A percentile compares a stretch with the other conserved stretches of the same genome.
Evolutionary conservation across 2,888 invertebrate genomes (phyloP).

Genomic region (Cantharis rustica): DNA sequence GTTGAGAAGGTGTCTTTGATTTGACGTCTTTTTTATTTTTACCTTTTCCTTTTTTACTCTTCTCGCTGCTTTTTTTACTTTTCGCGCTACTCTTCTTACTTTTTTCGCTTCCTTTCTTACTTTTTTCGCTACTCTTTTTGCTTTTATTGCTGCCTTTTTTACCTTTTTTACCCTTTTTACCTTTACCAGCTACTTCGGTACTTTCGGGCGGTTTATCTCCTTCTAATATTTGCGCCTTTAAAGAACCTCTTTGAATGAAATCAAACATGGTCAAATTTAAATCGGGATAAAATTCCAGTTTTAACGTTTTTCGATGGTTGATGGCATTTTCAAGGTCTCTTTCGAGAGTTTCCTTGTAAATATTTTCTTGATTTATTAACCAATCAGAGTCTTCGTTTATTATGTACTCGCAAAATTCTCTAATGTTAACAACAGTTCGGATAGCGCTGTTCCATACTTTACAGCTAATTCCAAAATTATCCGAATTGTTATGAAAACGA

Average conservation of each 20-base stretch:
- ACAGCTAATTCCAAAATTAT: slow-evolving; percentile 18
- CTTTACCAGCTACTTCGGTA: background rate
- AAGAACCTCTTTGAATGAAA: slow-evolving; percentile 21
- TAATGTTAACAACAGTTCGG: slow-evolving; percentile 5
- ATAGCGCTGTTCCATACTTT: slow-evolving; percentile 9
- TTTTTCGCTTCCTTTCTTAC: background rate
- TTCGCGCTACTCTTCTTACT: background rate
- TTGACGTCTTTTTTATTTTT: background rate
- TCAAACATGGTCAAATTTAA: slow-evolving; percentile 8
- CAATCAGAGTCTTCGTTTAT: slow-evolving; percentile 12
- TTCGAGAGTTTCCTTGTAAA: background rate
- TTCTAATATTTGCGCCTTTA: slow-evolving; percentile 10
- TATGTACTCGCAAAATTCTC: slow-evolving; percentile 18
- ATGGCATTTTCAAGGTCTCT: background rate
- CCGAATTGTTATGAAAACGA: slow-evolving; percentile 17
- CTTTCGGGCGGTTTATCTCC: background rate
- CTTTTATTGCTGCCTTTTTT: background rate
- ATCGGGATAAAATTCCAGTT: slow-evolving; percentile 8
- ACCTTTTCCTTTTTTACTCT: background rate
- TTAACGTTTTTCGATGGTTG: background rate
- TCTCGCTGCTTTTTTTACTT: background rate
- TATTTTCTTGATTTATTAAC: slow-evolving; percentile 11
- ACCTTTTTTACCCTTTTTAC: background rate
- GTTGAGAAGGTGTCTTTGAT: background rate
- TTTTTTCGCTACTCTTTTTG: background rate